Evolutionary conservation across 2,888 invertebrate genomes (phyloP).

Genomic region (Meloe dianella): DNA sequence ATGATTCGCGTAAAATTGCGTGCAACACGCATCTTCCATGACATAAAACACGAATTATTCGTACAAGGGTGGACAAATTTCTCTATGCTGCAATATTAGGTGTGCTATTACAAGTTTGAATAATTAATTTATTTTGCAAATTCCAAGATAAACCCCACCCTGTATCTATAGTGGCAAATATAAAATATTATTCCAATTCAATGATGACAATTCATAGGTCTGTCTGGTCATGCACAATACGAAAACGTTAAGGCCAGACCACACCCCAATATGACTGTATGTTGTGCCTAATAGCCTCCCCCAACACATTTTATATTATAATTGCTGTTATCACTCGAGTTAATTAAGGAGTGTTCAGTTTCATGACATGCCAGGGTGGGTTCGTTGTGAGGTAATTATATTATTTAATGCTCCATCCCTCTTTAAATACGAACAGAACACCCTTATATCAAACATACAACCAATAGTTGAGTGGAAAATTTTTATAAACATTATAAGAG

Average conservation of each 20-base stretch:
- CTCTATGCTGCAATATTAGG: background rate
- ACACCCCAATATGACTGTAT: conserved; percentile 42
- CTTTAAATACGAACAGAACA: background rate
- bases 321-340: conserved; percentile 53
- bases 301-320: conserved; percentile 53
- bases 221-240: background rate
- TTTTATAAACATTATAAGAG: background rate
- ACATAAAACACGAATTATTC: conserved; percentile 5
- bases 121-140: conserved; percentile 7
- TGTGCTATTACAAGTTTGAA: background rate
- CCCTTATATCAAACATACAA: background rate
- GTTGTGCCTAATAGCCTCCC: conserved; percentile 45
- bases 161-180: background rate
- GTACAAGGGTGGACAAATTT: conserved; percentile 20
- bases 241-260: conserved; percentile 22
- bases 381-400: conserved; percentile 33
- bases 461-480: background rate
- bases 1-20: conserved; percentile 21
- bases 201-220: background rate
- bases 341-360: conserved; percentile 53
- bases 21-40: conserved; percentile 24
- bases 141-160: background rate
- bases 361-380: conserved; percentile 32
- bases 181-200: background rate
- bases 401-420: conserved; percentile 25